A percentile compares a stretch with the other conserved stretches of the same genome.
These are phyloP conservation scores for Euproctis similis DNA, from an alignment of 2,888 invertebrate genomes.

Conservation along the genomic window DNA sequence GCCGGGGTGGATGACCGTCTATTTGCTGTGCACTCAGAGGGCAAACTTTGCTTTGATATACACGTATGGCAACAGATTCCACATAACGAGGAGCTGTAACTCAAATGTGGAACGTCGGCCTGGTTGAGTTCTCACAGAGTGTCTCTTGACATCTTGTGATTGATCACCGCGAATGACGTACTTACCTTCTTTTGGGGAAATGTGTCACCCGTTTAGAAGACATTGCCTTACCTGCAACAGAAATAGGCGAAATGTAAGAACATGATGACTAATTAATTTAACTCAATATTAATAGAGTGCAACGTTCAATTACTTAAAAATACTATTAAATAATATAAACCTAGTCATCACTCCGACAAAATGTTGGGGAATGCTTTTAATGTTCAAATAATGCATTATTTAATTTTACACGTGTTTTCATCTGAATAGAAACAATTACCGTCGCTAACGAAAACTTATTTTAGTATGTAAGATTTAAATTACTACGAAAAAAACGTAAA, in stretches of 20 bases:
- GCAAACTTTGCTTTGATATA: slow-evolving; percentile 46
- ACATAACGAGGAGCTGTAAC: slow-evolving; percentile 21
- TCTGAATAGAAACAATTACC: too few species aligned
- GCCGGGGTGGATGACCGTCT: slow-evolving; percentile 62
- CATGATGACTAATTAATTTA: too few species aligned
- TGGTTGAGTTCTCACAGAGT: slow-evolving; percentile 23
- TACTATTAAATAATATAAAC: too few species aligned
- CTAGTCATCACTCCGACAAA: too few species aligned
- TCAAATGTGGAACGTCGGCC: slow-evolving; percentile 40
- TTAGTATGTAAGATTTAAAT: too few species aligned
- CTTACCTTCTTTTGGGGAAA: slow-evolving; percentile 55
- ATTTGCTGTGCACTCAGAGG: slow-evolving; percentile 47
- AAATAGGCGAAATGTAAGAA: slow-evolving; percentile 34
- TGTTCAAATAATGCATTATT: too few species aligned
- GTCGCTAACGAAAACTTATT: too few species aligned
- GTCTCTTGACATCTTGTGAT: slow-evolving; percentile 32
- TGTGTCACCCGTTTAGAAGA: slow-evolving; percentile 64
- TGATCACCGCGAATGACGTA: slow-evolving; percentile 35
- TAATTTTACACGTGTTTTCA: too few species aligned
- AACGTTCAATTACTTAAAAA: too few species aligned
- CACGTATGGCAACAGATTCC: slow-evolving; percentile 31
- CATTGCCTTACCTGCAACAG: slow-evolving; percentile 72
- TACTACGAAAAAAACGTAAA: too few species aligned
- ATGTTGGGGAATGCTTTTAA: too few species aligned
- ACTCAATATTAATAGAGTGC: too few species aligned